Base-by-base conservation (phyloP, 2,113 vertebrate species). In the Mirza zaza region DNA sequence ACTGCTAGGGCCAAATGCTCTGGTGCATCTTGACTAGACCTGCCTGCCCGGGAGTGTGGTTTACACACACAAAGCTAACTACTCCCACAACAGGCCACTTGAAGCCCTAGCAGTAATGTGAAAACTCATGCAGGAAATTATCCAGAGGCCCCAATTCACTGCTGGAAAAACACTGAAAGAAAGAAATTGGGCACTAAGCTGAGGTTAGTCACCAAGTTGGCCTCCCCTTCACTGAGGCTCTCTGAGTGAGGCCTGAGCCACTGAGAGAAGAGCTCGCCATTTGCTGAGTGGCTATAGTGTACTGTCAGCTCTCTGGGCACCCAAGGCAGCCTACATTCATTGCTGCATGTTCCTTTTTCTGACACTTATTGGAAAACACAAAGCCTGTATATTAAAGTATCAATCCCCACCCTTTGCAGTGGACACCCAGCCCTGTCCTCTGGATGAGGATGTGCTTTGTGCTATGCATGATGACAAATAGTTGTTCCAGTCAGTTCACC, bases 11-110 rank as follows among this genome's bases (percentile, higher is more conserved):
- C 90, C 89, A 67, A 80, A 21, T 61, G 29, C 61, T 57, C 75
- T 32, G 50, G 83, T 89, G 96, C 80, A 32, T 94, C 94, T 70
- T 97, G 95, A 97, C 89, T 84, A 81, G 91, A 95, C 95, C 81
- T 96, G 89, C 67, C 95, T 93, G 63, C 80, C 61, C 68, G 59
- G 68, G 63, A 96, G 65, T 80, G 71, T 65, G 59, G 55, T 55
- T 97, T 96, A 55, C 32, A 39, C 68, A 92, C 68, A 91, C 67
- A 87, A 68, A 90, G 34, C 55, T 80, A 86, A 80, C 55, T 86
- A 61, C 75, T 91, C 50, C 61, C 91, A 83, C 79, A 87, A 6
- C 4, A 20, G 55, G 73, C 67, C n/a, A 42, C 88, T 50, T 27
- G 39, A 82, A 89, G 48, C 57, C 82, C 32, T 52, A 92, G 61